Evolutionary conservation across 2,888 invertebrate species (phyloP), one percentile per base, ranked within the genome.

Genomic region (Altica lythri): DNA sequence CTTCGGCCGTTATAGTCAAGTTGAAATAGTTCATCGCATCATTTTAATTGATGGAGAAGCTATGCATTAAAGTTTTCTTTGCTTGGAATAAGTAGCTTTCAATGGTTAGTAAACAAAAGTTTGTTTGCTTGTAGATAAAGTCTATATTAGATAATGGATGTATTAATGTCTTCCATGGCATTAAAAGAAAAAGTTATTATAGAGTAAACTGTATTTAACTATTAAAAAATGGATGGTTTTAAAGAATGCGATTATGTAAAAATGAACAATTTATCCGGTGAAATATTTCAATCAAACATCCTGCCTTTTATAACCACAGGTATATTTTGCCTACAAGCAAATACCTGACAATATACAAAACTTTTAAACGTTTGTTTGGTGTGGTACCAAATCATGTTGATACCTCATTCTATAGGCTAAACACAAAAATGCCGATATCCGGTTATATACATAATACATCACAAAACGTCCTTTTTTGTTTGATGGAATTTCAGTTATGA

Each of bases 271-370:
- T n/a, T 45, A 35, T 45, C 45, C 45, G 45, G 34, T 34, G 34
- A 38, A 38, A 48, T 9, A 44, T 14, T 27, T 44, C 37, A 14
- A 13, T 22, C 22, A 27, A 47, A 37, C 37, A 40, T 48, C 48
- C 48, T 19, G 38, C 38, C 40, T 48, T 40, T 48, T 48, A 40
- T 48, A 14, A 29, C 3, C 19, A 27, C 38, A 48, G 48, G 38
- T n/a, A n/a, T 48, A 40, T 38, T 46, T 16, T 46, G 25, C 19
- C 32, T 34, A 30, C 17, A 13, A 32, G 18, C 30, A 18, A 44
- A 44, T 18, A 34, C 13, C 18, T n/a, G n/a, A n/a, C 25, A 22
- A 16, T 46, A 34, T 35, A 25, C n/a, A n/a, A n/a, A n/a, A n/a
- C n/a, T 35, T 29, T 16, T 13, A 22, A 46, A 46, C 6, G 25